Base-by-base conservation (phyloP, 2,888 invertebrate species). In the Aphrophora alni region DNA sequence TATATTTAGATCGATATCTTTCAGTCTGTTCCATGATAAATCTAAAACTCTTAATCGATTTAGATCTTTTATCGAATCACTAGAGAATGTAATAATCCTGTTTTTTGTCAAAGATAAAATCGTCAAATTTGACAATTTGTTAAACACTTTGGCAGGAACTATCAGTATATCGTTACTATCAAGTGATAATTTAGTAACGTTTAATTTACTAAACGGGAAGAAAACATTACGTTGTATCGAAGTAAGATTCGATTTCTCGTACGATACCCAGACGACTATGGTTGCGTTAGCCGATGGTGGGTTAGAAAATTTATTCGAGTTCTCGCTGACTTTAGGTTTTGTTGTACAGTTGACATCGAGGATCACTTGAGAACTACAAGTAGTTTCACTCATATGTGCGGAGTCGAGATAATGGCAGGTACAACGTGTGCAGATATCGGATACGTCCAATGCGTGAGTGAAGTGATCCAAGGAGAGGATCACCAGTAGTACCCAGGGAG, bases 161-260 rank as follows among this genome's bases (percentile, higher is more conserved):
- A 26, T 69, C 24, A 70, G 68, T 14, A 81, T n/a, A 27, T 26
- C 26, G 69, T 81, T 81, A 68, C 73, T 68, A 71, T 81, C 81
- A 38, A 81, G 76, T 12, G 77, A 59, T n/a, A 81, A 68, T 27
- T 25, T 38, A n/a, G 73, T 74, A n/a, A 81, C 81, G 69, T 81
- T 81, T 2, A 77, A 24, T n/a, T 72, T 25, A 10, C 59, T 70
- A 33, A 81, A 81, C 68, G 28, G 38, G 7, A 38, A 28, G 68
- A 51, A 74, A 17, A 44, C 2, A 17, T 44, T 44, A 25, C 68
- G 81, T 38, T 73, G 81, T 5, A 81, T n/a, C 17, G 77, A 74
- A 14, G 81, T 74, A 8, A 81, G 74, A 25, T 77, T 74, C 21
- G 76, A 73, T 17, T 74, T 73, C 12, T 69, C 25, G 77, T 71